Evolutionary conservation across 1,140 invertebrate species (phyloP), one percentile per base, ranked within the genome.

Genomic region (Sinella curviseta): DNA sequence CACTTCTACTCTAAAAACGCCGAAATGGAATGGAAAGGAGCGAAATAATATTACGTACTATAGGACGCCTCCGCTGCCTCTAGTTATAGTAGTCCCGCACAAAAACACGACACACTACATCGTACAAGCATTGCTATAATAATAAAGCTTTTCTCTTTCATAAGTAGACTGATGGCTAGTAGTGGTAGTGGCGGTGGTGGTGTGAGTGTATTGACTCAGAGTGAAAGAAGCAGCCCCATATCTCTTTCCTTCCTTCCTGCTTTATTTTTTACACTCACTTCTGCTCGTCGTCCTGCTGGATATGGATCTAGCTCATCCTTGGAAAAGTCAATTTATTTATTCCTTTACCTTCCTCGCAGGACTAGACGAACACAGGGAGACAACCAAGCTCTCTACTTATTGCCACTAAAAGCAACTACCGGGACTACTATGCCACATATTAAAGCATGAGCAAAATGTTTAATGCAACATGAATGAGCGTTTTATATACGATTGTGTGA

Each of bases 291-390:
- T 48, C 39, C 39, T 60, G 31, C 31, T 16, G 65, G 65, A 70
- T 70, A 70, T 33, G 65, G 31, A 70, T 70, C 65, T 33, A 33
- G 65, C 65, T 70, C 65, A 70, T 70, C 65, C 65, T 70, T 31
- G 31, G 65, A 70, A 70, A 70, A 70, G 65, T 70, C 65, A 70
- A 70, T 70, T 70, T 70, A 70, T 70, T 70, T 70, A 70, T 70
- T 70, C 65, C 30, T 70, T n/a, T 70, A 70, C 65, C 65, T 70
- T 70, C 65, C 31, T 30, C 65, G 8, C 57, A 8, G 14, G 39
- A 48, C 39, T 48, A 48, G 39, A 48, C 8, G 39, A 48, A 48
- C 8, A 48, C 39, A 48, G n/a, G n/a, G n/a, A n/a, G n/a, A n/a
- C n/a, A n/a, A n/a, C n/a, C n/a, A n/a, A n/a, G n/a, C 39, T 12